Evolutionary conservation across 2,888 invertebrate species (phyloP).

Genomic region (Chloromyia formosa): DNA sequence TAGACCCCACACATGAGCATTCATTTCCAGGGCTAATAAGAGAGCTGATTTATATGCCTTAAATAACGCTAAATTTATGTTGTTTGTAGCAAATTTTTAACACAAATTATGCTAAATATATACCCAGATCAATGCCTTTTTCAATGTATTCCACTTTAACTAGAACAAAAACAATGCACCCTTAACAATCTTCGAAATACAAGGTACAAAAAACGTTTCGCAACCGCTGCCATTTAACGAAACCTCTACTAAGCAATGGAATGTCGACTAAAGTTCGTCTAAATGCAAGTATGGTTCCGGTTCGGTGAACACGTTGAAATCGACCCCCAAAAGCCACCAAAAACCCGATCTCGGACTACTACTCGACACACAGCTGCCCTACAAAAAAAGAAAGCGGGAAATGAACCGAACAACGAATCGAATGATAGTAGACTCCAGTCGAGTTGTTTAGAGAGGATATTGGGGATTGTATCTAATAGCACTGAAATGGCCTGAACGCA

Average conservation of each 20-base stretch:
- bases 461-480: constrained; percentile 46
- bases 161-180: not conserved
- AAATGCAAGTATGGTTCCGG: not conserved
- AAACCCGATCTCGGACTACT: not conserved
- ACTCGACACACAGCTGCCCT: not conserved
- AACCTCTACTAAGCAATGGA: not conserved
- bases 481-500: constrained; percentile 44
- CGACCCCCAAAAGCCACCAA: not conserved
- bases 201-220: not conserved
- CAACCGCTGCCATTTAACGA: not conserved
- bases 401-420: constrained; percentile 25
- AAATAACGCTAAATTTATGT: no score
- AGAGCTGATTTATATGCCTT: no score
- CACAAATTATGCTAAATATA: no score
- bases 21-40: no score
- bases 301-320: not conserved
- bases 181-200: not conserved
- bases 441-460: constrained; percentile 43
- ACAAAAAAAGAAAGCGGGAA: constrained; percentile 3
- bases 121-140: no score
- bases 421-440: constrained; percentile 8
- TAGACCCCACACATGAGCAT: no score
- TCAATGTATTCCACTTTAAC: not conserved
- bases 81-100: no score
- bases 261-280: not conserved